Evolutionary conservation across 2,888 invertebrate genomes (phyloP), one percentile per base, ranked within the genome.

Genomic region (Nycteola revayana): DNA sequence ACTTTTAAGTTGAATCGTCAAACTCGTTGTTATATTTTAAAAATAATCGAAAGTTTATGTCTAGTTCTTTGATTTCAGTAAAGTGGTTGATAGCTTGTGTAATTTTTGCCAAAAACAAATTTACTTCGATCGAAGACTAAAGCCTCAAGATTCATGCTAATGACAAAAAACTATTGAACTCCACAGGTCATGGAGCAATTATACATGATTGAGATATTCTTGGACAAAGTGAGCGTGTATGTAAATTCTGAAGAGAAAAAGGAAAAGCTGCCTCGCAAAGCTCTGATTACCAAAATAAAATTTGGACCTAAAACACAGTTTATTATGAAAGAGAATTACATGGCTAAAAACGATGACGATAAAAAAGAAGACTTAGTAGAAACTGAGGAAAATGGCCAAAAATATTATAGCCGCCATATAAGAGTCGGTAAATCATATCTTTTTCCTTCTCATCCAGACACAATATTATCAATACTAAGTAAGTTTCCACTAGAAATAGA

Each of bases 111-210:
- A n/a, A n/a, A n/a, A n/a, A n/a, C n/a, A n/a, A n/a, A n/a, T n/a
- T n/a, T n/a, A n/a, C n/a, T n/a, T n/a, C n/a, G n/a, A 36, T 23
- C 9, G 42, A 39, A 28, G 44, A 53, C 53, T 46, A 50, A 45
- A 47, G 14, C 14, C 5, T 39, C 51, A 61, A 71, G 60, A 14
- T 14, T 64, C 50, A 62, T 28, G 46, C 44, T 75, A 81, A 74
- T 82, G 71, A 83, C 67, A 68, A 39, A 56, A 71, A 72, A n/a
- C n/a, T 69, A 61, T 84, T 83, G 67, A 71, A 74, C 67, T 82
- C 74, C 56, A 61, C 87, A 88, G 87, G 77, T 85, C 75, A 89
- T 89, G 85, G 89, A 90, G 76, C 88, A 89, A 80, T 71, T 91
- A 62, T 91, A 88, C 77, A 65, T 91, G 70, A 48, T 91, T 54